These are phyloP conservation scores for Argyresthia goedartella DNA, from an alignment of 2,888 invertebrate species.

Conservation along the genomic window DNA sequence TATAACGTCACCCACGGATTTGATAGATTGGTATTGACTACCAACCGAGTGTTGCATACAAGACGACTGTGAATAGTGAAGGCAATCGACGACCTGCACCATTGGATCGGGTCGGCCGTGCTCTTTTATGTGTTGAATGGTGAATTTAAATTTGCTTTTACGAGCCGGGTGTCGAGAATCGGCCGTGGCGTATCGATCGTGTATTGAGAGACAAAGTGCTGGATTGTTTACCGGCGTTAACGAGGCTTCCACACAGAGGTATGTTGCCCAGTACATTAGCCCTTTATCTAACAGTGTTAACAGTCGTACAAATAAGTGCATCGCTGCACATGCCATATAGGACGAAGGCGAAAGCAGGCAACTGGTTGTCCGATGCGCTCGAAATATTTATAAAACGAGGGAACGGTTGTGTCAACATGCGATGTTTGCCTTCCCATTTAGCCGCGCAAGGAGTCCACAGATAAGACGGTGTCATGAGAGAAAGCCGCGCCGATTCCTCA, in stretches of 20 bases:
- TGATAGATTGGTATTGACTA: slow-evolving; percentile 29
- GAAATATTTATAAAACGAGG: slow-evolving; percentile 63
- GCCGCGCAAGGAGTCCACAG: slow-evolving; percentile 42
- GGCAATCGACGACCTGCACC: slow-evolving; percentile 11
- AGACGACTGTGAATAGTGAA: slow-evolving; percentile 34
- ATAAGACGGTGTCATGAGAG: slow-evolving; percentile 16
- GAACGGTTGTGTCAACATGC: slow-evolving; percentile 56
- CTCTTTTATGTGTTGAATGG: slow-evolving; percentile 61
- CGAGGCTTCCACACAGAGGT: background rate
- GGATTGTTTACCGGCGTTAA: slow-evolving; percentile 47
- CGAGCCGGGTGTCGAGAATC: slow-evolving; percentile 43
- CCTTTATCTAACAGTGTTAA: background rate
- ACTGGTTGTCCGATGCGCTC: slow-evolving; percentile 26
- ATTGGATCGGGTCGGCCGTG: slow-evolving; percentile 50
- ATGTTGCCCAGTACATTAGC: background rate
- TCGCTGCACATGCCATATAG: background rate
- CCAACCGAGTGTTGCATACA: slow-evolving; percentile 33
- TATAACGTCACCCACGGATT: slow-evolving; percentile 1
- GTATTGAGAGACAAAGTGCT: slow-evolving; percentile 47
- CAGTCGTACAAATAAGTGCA: background rate
- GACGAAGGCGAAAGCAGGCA: background rate
- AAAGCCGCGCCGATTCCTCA: slow-evolving; percentile 12
- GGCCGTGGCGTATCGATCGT: slow-evolving; percentile 56
- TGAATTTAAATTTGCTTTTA: slow-evolving; percentile 65
- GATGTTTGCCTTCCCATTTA: slow-evolving; percentile 58